Conservation (phyloP, 2,113 vertebrate species). For the Nibea albiflora region DNA sequence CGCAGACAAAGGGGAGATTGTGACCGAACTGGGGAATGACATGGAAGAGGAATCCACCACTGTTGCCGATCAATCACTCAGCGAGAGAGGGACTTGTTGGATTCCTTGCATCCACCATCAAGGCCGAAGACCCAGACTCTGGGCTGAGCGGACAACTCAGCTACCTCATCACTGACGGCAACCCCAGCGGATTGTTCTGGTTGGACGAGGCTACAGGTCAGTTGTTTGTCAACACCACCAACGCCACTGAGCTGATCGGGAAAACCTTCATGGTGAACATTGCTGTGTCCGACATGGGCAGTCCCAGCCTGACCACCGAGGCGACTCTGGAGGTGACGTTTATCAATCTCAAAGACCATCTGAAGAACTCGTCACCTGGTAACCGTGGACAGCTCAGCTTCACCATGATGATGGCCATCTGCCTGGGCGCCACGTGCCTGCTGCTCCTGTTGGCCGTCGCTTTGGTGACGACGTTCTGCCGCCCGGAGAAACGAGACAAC, state of each 20-base stretch:
- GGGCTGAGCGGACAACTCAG: slow-evolving; percentile 87
- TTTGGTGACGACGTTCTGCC: slow-evolving; percentile 87
- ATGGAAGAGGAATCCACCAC: slow-evolving; percentile 30
- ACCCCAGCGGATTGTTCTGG: slow-evolving; percentile 81
- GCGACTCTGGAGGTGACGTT: slow-evolving; percentile 86
- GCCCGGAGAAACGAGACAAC: slow-evolving; percentile 88
- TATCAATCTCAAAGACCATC: slow-evolving; percentile 85
- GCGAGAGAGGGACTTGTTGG: slow-evolving; percentile 57
- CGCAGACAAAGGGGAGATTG: slow-evolving; percentile 84
- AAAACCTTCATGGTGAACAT: slow-evolving; percentile 84
- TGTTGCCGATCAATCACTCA: slow-evolving; percentile 33
- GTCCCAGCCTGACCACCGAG: slow-evolving; percentile 79
- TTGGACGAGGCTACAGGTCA: slow-evolving; percentile 86
- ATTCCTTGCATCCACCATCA: slow-evolving; percentile 82
- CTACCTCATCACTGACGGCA: slow-evolving; percentile 82
- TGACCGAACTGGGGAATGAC: slow-evolving; percentile 74
- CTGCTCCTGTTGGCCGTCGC: slow-evolving; percentile 85
- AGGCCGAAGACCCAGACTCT: slow-evolving; percentile 88
- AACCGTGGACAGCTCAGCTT: slow-evolving; percentile 81
- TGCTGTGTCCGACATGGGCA: slow-evolving; percentile 87
- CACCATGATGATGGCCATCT: slow-evolving; percentile 84
- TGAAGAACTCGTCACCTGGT: slow-evolving; percentile 84
- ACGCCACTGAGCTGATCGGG: slow-evolving; percentile 88
- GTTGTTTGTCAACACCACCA: slow-evolving; percentile 89
- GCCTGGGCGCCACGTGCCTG: slow-evolving; percentile 84